These are phyloP conservation scores for Anastrepha ludens DNA, from an alignment of 1,140 invertebrate species.

Conservation along the genomic window DNA sequence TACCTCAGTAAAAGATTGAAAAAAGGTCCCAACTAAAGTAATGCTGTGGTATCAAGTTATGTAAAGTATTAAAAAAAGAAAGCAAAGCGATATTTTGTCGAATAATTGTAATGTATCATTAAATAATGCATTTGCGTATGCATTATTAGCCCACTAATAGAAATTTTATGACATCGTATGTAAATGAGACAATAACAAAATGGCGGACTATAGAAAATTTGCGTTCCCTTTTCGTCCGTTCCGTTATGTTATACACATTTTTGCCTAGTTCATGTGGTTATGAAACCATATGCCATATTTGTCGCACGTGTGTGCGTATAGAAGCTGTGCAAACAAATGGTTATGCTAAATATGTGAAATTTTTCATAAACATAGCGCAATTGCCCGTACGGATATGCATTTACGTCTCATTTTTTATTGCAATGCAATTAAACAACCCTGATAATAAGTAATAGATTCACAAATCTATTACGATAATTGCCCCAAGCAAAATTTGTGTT, in stretches of 20 bases:
- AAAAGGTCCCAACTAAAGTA: neutral
- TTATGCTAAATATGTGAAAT: neutral
- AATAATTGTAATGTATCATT: no score
- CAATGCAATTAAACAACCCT: neutral
- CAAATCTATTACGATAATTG: neutral
- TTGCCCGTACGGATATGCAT: neutral
- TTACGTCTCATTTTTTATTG: neutral
- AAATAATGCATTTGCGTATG: no score
- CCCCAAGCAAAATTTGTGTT: neutral
- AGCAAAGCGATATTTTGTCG: no score
- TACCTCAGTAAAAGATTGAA: neutral
- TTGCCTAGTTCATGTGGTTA: neutral
- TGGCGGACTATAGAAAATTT: neutral
- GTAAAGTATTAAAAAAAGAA: neutral
- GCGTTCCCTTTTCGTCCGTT: slow-evolving; percentile 29
- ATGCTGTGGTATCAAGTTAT: neutral
- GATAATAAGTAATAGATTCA: slow-evolving; percentile 8
- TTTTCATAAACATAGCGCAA: neutral
- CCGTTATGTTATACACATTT: slow-evolving; percentile 48
- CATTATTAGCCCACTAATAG: no score
- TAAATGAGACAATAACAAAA: slow-evolving; percentile 12
- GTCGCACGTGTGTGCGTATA: neutral
- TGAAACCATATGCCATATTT: neutral
- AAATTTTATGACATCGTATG: neutral
- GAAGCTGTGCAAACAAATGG: neutral